Base-by-base conservation (phyloP, 2,888 invertebrate genomes). In the Gymnocheta viridis region DNA sequence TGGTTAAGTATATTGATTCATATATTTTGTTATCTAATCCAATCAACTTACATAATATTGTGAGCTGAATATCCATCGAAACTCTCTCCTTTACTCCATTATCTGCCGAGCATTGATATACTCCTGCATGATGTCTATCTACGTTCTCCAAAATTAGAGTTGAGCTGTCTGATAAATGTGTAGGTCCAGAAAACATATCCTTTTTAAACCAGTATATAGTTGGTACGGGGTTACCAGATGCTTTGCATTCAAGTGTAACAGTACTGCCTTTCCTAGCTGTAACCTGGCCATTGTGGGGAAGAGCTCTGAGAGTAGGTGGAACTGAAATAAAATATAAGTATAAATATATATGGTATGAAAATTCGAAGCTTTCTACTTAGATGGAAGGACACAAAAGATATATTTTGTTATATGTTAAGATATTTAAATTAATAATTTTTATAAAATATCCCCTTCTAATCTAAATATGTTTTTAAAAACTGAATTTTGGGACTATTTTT, bases 221-320 rank as follows among this genome's bases (percentile, higher is more conserved):
- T 0, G 95, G 95, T 24, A 95, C 95, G 0, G 95, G 95, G 91
- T 95, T 95, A 7, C 95, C 95, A 0, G 95, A 94, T 0, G 95
- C 95, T 82, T 95, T 92, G 88, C 95, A 95, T 91, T 95, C 95
- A 35, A 95, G 91, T 60, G 95, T 95, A 0, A 95, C 94, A 0
- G 95, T 94, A 38, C 94, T 94, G 0, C 95, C 95, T 77, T 95
- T 93, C 27, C 95, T 91, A 7, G 95, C 95, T 22, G 95, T 94
- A n/a, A 95, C 94, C 89, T 95, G 94, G 0, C 94, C 93, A 86
- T 93, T 94, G 89, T 94, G 94, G 0, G 95, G 95, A 27, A 94
- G 92, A 5, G 94, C 94, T 56, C 95, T 91, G 47, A 95, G 94
- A 79, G 94, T 94, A 3, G 95, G 95, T n/a, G 95, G 95, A 5